These are phyloP conservation scores for Cuniculus paca DNA, from an alignment of 2,797 vertebrate genomes.

Conservation along the genomic window DNA sequence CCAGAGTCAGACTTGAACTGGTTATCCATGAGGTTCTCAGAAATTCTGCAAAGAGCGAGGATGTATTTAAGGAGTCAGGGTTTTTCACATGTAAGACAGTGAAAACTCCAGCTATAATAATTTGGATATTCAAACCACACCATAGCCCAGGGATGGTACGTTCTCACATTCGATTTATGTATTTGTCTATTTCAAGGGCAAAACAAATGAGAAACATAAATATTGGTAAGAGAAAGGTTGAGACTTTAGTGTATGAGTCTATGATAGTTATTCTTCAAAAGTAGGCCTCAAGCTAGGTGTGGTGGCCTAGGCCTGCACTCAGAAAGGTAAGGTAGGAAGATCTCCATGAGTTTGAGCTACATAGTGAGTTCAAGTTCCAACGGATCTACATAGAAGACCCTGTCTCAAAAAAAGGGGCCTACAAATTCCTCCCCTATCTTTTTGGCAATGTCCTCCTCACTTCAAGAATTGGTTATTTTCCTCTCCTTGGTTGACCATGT, in stretches of 20 bases:
- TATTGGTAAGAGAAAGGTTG: neutral
- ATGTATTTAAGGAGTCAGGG: neutral
- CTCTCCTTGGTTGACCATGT: no score
- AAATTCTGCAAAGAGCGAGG: neutral
- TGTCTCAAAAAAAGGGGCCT: neutral
- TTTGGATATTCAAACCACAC: neutral
- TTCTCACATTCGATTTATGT: neutral
- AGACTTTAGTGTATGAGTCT: neutral
- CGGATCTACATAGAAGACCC: neutral
- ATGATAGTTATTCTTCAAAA: neutral
- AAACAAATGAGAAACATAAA: neutral
- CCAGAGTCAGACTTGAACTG: neutral
- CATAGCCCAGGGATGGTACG: neutral
- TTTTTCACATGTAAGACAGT: neutral
- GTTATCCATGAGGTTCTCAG: neutral
- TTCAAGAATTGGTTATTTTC: neutral
- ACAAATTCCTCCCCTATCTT: neutral
- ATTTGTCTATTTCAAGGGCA: neutral
- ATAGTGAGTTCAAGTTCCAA: neutral
- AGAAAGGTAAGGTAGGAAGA: neutral
- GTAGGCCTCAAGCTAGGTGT: neutral
- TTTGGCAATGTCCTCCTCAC: neutral
- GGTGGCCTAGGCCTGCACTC: neutral
- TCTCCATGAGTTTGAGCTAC: neutral
- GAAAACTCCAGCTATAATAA: neutral